phyloP scores from a whole-genome alignment of 2,113 vertebrate species.

The Dicaeum eximium region DNA sequence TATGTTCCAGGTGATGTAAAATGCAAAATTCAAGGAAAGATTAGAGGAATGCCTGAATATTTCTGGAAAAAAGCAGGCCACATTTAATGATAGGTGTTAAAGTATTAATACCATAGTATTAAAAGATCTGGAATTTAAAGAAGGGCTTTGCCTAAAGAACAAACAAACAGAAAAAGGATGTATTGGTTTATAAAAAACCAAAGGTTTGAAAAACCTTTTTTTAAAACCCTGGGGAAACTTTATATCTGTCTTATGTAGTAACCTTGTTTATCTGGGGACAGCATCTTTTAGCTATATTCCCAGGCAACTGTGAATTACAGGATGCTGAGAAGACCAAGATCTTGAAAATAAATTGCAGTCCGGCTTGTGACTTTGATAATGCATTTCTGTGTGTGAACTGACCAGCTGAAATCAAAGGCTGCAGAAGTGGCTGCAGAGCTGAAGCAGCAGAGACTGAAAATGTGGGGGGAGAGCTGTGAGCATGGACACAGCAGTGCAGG shows the following conservation, averaged over 20 bases:
- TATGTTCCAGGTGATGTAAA: background rate
- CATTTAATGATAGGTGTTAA: background rate
- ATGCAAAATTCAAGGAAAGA: background rate
- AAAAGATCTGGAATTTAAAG: background rate
- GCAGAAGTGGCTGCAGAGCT: background rate
- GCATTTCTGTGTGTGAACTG: background rate
- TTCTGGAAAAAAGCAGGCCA: background rate
- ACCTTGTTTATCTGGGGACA: background rate
- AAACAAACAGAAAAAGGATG: background rate
- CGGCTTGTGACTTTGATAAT: background rate
- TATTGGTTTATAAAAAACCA: background rate
- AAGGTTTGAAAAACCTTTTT: background rate
- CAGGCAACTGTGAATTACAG: background rate
- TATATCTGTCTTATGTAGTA: background rate
- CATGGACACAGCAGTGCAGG: background rate
- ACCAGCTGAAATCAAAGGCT: background rate
- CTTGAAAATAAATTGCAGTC: background rate
- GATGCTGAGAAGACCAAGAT: background rate
- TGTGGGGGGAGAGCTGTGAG: accelerated
- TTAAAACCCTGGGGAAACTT: background rate
- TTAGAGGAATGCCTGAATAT: background rate
- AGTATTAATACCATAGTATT: background rate
- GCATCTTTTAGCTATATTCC: background rate
- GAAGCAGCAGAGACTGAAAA: background rate
- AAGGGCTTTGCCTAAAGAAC: background rate